Percentiles rank a stretch among this genome's conserved stretches.
These are phyloP conservation scores for Centruroides vittatus DNA, from an alignment of 1,140 invertebrate genomes.

Conservation along the genomic window DNA sequence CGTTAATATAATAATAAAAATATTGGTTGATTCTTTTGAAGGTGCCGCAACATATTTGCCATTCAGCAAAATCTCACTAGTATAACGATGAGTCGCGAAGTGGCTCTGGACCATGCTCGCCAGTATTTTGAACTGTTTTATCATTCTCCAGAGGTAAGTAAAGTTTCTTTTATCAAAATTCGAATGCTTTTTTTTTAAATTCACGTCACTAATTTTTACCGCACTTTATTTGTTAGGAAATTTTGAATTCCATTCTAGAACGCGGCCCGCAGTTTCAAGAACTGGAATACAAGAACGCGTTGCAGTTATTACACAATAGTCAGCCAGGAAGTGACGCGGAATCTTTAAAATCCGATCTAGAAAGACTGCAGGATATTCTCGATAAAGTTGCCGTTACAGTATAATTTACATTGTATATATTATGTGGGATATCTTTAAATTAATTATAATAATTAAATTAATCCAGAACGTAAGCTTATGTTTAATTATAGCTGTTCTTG, in stretches of 20 bases:
- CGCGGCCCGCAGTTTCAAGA: slow-evolving; percentile 68
- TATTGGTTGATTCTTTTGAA: slow-evolving; percentile 6
- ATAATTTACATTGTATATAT: slow-evolving; percentile 9
- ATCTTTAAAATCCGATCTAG: slow-evolving; percentile 38
- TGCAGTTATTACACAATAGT: slow-evolving; percentile 52
- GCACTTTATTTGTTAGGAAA: slow-evolving; percentile 43
- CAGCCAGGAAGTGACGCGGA: slow-evolving; percentile 30
- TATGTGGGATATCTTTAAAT: too few species aligned
- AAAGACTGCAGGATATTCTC: slow-evolving; percentile 47
- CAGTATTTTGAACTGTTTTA: slow-evolving; percentile 81
- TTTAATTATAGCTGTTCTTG: too few species aligned
- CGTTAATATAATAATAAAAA: too few species aligned
- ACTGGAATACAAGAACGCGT: slow-evolving; percentile 68
- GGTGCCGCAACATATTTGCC: slow-evolving; percentile 66
- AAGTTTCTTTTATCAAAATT: slow-evolving; percentile 8
- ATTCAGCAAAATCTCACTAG: slow-evolving; percentile 71
- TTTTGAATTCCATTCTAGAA: slow-evolving; percentile 62
- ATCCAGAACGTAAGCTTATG: too few species aligned
- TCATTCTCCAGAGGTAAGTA: slow-evolving; percentile 55
- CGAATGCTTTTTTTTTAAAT: too few species aligned
- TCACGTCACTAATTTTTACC: too few species aligned
- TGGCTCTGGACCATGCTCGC: slow-evolving; percentile 71
- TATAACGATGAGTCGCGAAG: slow-evolving; percentile 65
- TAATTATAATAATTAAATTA: too few species aligned
- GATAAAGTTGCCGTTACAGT: slow-evolving; percentile 49